Base-by-base conservation (phyloP, 2,888 invertebrate species). In the Cephus rjabovi region DNA sequence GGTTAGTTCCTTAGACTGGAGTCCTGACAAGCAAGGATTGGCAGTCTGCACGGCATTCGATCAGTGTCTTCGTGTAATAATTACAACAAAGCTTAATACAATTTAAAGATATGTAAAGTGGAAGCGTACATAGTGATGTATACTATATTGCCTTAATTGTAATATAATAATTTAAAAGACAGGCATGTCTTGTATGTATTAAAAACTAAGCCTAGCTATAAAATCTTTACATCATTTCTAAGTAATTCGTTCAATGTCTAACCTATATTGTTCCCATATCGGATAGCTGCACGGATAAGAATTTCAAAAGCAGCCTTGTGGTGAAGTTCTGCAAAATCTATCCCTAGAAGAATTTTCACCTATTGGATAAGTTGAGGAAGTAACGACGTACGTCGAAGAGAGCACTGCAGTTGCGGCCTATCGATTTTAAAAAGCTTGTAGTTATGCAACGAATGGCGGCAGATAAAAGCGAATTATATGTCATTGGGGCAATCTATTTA, bases 41-140 rank as follows among this genome's bases (percentile, higher is more conserved):
- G 96, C 96, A 11, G 95, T 98, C 1, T 97, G 97, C 88, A 96
- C 97, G 1, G 94, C 98, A 0, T 98, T 98, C 91, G 98, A 99
- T 93, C 98, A 99, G 92, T 95, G 95, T 78, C 92, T 99, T 9
- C 93, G 98, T 69, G 95, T 98, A 4, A 91, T 98, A 40, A 95
- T 98, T 81, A 95, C 96, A 12, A 98, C 98, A 0, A 98, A 97
- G 92, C 93, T 99, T 11, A 96, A 97, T 92, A 93, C 95, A 78
- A 94, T 94, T 89, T 94, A 88, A 92, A 79, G 77, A 71, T 71
- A 33, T 71, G 3, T 31, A 9, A 12, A 71, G 3, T 11, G 4
- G 11, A 71, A 31, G 12, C 34, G 71, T 71, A 31, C 34, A 6
- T 3, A 56, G 23, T 2, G 9, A 56, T 56, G 23, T 23, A 23